A percentile compares a stretch with the other conserved stretches of the same genome.
Conservation (phyloP, 2,113 vertebrate species). For the Noturus placidus region DNA sequence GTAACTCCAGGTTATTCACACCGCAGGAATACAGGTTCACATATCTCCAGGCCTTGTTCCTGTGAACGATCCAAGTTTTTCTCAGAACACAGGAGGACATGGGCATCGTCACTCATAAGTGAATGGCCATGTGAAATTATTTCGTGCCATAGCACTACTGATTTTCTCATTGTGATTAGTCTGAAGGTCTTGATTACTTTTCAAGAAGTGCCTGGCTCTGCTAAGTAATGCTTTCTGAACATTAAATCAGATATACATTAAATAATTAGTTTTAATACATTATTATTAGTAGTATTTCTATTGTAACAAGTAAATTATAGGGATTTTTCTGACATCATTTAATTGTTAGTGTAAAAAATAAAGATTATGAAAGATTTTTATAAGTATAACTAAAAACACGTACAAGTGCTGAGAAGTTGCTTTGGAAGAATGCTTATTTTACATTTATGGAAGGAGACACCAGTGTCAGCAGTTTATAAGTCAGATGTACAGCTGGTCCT, state of each 20-base stretch:
- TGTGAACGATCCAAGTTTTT: conserved; percentile 6
- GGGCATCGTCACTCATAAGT: background rate
- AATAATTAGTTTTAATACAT: background rate
- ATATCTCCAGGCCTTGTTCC: conserved; percentile 2
- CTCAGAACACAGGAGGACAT: conserved; percentile 8
- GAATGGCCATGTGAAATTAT: background rate
- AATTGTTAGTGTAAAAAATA: background rate
- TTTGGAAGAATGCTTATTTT: background rate
- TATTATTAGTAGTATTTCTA: no score
- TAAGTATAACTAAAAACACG: background rate
- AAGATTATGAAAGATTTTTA: background rate
- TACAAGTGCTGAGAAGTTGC: background rate
- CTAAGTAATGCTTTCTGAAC: background rate
- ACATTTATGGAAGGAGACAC: background rate
- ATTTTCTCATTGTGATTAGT: background rate
- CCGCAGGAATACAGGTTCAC: conserved; percentile 29
- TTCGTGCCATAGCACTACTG: background rate
- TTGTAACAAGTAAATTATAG: background rate
- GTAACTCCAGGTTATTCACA: conserved; percentile 30
- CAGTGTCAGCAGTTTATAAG: background rate
- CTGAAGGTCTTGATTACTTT: background rate
- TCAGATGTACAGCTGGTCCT: background rate
- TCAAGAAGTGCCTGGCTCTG: background rate
- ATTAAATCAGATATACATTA: background rate
- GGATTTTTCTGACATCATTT: background rate